Conservation (phyloP, 2,113 vertebrate genomes). For the Maccullochella peelii region DNA sequence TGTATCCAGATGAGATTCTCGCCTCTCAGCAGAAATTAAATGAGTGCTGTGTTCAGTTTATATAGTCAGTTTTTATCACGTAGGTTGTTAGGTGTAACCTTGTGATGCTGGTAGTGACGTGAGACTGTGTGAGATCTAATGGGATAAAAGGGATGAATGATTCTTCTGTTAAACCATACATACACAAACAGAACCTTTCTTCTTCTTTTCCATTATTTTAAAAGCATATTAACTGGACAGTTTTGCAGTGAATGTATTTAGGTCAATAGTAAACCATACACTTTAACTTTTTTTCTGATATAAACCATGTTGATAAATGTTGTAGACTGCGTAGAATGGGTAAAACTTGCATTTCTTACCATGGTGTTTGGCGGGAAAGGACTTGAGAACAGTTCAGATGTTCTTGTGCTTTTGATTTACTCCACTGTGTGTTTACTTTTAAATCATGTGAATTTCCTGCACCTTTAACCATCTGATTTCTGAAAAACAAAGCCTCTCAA, state of each 20-base stretch:
- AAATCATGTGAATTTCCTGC: neutral
- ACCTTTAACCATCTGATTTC: neutral
- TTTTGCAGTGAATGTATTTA: neutral
- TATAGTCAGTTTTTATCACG: neutral
- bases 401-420: neutral
- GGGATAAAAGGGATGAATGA: neutral
- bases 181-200: neutral
- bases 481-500: neutral
- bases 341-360: neutral
- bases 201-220: neutral
- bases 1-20: neutral
- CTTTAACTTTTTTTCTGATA: neutral
- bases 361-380: neutral
- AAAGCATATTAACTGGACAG: neutral
- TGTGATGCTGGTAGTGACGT: neutral
- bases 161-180: neutral
- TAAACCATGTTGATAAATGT: neutral
- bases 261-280: neutral
- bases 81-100: neutral
- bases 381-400: neutral
- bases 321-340: neutral
- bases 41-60: neutral
- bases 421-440: neutral
- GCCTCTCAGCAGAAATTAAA: neutral
- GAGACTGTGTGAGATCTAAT: neutral